Base-by-base conservation (phyloP, 2,113 vertebrate species). In the Pangasianodon gigas region DNA sequence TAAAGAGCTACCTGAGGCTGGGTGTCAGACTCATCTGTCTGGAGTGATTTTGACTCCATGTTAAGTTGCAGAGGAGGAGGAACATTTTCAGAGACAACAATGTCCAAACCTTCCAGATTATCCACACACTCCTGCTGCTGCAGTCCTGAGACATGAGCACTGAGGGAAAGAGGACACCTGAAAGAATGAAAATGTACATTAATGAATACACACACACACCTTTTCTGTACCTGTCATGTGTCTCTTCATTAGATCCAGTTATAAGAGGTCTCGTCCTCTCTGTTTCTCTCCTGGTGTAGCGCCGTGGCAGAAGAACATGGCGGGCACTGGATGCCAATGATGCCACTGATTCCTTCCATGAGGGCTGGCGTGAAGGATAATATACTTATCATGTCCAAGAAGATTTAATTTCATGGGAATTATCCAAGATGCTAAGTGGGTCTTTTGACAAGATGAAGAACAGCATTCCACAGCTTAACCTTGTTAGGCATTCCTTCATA, bases 341-440 rank as follows among this genome's bases (percentile, higher is more conserved):
- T 51, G 95, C 95, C 77, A 96, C 91, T 1, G 94, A 96, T 6
- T 94, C 96, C 75, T 93, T 97, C 94, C 95, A 95, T 83, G 97
- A 97, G 77, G 96, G 95, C 97, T 98, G 89, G 88, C 87, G 32
- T 60, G n/a, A 87, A 69, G n/a, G 9, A 48, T 24, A 71, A 65
- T 58, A 81, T 10, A 80, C 9, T n/a, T 71, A 44, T 75, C 44
- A 67, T 51, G 48, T 52, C 75, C 79, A 54, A 51, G 24, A 80
- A 80, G 74, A 77, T 77, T 46, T 48, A 6, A 29, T 14, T 14
- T 16, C 77, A 54, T 82, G n/a, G 2, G 7, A 32, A 32, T 32
- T 54, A 54, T 80, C n/a, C 26, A n/a, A 80, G 26, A 81, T 32
- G 14, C 29, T 32, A 51, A 26, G 44, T 37, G 6, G 19, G 32